Conservation (phyloP, 2,797 vertebrate species). For the Chromis chromis region DNA sequence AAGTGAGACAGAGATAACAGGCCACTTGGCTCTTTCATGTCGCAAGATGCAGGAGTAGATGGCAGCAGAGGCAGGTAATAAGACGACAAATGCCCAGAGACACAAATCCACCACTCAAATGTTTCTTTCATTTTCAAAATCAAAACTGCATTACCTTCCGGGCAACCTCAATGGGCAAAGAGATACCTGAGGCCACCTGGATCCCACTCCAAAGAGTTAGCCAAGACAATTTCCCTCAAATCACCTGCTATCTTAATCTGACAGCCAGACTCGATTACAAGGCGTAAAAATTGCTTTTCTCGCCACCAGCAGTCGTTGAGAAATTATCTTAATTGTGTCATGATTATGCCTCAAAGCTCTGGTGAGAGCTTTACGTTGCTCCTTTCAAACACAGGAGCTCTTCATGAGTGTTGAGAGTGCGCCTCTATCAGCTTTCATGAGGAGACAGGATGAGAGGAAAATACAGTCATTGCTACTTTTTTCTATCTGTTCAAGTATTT, state of each 20-base stretch:
- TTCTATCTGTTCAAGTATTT: slow-evolving; percentile 31
- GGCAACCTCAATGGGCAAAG: slow-evolving; percentile 73
- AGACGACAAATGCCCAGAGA: slow-evolving; percentile 81
- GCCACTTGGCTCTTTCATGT: slow-evolving; percentile 74
- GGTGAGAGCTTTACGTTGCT: slow-evolving; percentile 76
- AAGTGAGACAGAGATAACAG: slow-evolving; percentile 63
- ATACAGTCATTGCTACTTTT: slow-evolving; percentile 51
- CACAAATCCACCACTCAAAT: slow-evolving; percentile 78
- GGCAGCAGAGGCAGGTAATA: slow-evolving; percentile 79
- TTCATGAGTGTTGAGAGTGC: slow-evolving; percentile 57
- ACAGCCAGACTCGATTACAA: slow-evolving; percentile 89
- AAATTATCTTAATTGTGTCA: slow-evolving; percentile 92
- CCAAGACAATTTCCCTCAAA: slow-evolving; percentile 87
- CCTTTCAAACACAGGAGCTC: slow-evolving; percentile 69
- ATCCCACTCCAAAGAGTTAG: slow-evolving; percentile 83
- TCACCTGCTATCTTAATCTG: slow-evolving; percentile 91
- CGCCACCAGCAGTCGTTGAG: slow-evolving; percentile 86
- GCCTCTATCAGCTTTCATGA: slow-evolving; percentile 54
- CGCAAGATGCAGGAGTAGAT: slow-evolving; percentile 72
- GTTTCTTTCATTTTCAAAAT: slow-evolving; percentile 84
- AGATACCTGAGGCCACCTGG: slow-evolving; percentile 86
- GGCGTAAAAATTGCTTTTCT: slow-evolving; percentile 89
- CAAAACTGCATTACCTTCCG: slow-evolving; percentile 78
- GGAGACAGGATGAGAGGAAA: slow-evolving; percentile 54
- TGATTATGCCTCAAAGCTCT: slow-evolving; percentile 89